Evolutionary conservation across 2,888 invertebrate species (phyloP).

Genomic region (Junonia oenone): DNA sequence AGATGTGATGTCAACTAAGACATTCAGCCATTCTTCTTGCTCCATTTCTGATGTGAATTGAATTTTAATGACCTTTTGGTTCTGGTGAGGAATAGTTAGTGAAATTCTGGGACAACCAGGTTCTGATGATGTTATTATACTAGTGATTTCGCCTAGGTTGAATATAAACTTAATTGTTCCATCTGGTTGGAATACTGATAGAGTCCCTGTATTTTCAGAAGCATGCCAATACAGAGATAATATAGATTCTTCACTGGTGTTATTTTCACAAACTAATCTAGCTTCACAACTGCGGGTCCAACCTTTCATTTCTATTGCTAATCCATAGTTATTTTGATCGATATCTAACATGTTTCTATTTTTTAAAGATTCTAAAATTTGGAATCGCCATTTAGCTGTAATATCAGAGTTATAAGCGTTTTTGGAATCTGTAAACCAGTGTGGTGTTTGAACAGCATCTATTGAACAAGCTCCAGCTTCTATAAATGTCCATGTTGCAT

Average conservation of each 20-base stretch:
- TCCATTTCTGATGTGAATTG: slow-evolving; percentile 91
- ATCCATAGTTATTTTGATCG: slow-evolving; percentile 82
- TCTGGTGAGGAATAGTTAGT: slow-evolving; percentile 84
- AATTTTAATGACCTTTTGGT: slow-evolving; percentile 82
- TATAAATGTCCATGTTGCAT: slow-evolving; percentile 89
- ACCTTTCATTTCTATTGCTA: slow-evolving; percentile 90
- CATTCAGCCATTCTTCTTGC: slow-evolving; percentile 93
- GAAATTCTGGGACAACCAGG: slow-evolving; percentile 88
- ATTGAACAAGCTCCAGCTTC: slow-evolving; percentile 89
- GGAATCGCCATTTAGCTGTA: slow-evolving; percentile 86
- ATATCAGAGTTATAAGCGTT: slow-evolving; percentile 81
- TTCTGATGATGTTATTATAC: slow-evolving; percentile 88
- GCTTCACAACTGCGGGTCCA: slow-evolving; percentile 93
- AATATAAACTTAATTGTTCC: slow-evolving; percentile 87
- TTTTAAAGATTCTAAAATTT: slow-evolving; percentile 85
- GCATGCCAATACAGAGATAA: slow-evolving; percentile 91
- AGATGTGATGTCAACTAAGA: slow-evolving; percentile 87
- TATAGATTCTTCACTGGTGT: slow-evolving; percentile 85
- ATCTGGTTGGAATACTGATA: slow-evolving; percentile 88
- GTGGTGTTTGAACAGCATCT: slow-evolving; percentile 86
- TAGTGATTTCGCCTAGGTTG: slow-evolving; percentile 87
- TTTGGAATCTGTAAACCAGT: slow-evolving; percentile 85
- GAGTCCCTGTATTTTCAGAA: slow-evolving; percentile 84
- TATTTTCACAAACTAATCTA: slow-evolving; percentile 80
- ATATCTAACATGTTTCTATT: slow-evolving; percentile 72